Percentiles rank a stretch among this genome's conserved stretches.
Evolutionary conservation across 2,113 vertebrate species (phyloP).

Genomic region (Glaucidium brasilianum): DNA sequence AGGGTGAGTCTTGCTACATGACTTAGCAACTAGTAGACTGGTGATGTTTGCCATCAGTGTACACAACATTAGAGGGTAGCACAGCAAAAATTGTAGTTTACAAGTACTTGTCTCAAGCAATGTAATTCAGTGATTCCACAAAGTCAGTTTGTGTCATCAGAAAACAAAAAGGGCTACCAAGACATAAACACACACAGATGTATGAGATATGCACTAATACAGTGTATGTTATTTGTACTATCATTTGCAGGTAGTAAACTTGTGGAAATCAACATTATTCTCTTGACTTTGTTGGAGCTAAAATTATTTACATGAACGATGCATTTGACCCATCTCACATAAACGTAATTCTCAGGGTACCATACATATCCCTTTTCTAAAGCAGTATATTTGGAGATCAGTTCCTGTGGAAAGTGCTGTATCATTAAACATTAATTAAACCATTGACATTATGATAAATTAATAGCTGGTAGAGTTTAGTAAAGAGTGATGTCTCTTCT

Average conservation of each 20-base stretch:
- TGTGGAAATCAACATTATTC: neutral
- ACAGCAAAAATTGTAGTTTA: neutral
- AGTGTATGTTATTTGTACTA: neutral
- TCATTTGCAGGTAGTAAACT: neutral
- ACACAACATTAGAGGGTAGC: neutral
- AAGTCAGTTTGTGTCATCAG: neutral
- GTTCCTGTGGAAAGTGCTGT: neutral
- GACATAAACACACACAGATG: neutral
- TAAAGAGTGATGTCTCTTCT: neutral
- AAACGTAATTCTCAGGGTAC: neutral
- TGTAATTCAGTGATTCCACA: neutral
- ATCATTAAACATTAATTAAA: conserved; percentile 22
- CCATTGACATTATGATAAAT: conserved; percentile 15
- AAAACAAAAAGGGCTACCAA: neutral
- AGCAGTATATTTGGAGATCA: neutral
- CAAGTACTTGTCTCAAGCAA: neutral
- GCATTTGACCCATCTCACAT: neutral
- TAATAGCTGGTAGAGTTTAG: neutral
- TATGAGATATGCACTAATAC: neutral
- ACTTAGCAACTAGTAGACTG: neutral
- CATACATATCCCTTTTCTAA: neutral
- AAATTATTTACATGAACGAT: neutral
- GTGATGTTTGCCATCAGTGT: neutral
- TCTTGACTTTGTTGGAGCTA: neutral
- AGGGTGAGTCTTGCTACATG: neutral